Conservation (phyloP, 2,113 vertebrate species). For the Galeopterus variegatus region DNA sequence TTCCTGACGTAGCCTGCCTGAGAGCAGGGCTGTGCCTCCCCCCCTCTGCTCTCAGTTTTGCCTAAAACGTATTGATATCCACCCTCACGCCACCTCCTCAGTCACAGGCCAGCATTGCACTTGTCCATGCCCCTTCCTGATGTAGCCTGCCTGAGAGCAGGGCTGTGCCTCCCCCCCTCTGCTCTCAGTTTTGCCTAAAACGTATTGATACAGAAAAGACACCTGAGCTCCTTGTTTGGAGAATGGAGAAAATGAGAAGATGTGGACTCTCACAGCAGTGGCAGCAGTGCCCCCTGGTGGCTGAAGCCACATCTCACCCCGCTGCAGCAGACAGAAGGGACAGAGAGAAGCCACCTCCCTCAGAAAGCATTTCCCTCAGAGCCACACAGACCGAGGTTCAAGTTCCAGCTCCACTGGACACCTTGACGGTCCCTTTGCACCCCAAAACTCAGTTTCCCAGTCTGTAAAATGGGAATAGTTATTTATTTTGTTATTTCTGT, state of each 20-base stretch:
- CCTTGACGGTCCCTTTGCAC: neutral
- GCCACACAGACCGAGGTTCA: neutral
- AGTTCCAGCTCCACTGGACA: neutral
- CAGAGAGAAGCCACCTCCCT: neutral
- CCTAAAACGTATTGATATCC: neutral
- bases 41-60: neutral
- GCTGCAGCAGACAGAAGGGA: neutral
- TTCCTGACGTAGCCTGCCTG: neutral
- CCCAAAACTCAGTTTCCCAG: neutral
- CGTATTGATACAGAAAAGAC: neutral
- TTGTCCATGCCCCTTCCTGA: neutral
- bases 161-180: neutral
- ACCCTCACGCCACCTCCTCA: too few species aligned
- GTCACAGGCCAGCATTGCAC: too few species aligned
- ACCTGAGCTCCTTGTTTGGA: neutral
- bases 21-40: neutral
- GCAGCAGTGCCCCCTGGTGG: constrained; percentile 56
- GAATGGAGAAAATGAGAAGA: neutral
- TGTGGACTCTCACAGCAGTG: accelerated
- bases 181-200: neutral
- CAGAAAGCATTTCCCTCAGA: neutral
- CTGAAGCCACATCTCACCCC: neutral
- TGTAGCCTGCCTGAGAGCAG: neutral
- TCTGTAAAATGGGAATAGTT: neutral
- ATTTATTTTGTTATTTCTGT: neutral